phyloP scores from a whole-genome alignment of 2,888 invertebrate species.

The Mamestra brassicae region DNA sequence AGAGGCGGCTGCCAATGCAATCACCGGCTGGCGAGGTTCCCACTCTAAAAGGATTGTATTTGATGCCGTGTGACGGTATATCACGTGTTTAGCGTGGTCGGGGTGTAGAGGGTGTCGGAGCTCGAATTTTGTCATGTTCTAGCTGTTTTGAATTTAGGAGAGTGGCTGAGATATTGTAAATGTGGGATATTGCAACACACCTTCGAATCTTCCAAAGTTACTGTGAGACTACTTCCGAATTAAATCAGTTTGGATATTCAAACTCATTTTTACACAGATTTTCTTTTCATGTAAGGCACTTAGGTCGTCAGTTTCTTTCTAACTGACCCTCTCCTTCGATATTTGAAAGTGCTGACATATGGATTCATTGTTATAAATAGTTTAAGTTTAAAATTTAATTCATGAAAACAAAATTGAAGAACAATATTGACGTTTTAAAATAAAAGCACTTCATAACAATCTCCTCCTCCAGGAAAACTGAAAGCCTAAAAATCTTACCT shows the following conservation, averaged over 20 bases:
- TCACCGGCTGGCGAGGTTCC: slow-evolving; percentile 74
- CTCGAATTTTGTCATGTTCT: slow-evolving; percentile 36
- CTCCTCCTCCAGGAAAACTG: neutral
- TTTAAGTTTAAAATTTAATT: no score
- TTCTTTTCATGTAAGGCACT: no score
- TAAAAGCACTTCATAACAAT: no score
- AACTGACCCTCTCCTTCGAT: no score
- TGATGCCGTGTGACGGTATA: slow-evolving; percentile 59
- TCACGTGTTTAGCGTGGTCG: slow-evolving; percentile 39
- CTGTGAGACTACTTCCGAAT: neutral
- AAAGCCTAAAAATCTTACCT: neutral
- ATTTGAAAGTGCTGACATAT: no score
- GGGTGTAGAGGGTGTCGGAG: slow-evolving; percentile 6
- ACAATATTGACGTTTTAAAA: no score
- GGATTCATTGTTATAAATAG: no score
- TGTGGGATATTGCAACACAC: neutral
- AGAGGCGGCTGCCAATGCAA: slow-evolving; percentile 74
- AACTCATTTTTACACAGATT: no score
- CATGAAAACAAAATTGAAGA: no score
- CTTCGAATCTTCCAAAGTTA: neutral
- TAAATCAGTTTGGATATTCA: neutral
- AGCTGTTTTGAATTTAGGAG: slow-evolving; percentile 33
- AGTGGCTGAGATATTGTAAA: slow-evolving; percentile 15
- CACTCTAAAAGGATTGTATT: slow-evolving; percentile 76
- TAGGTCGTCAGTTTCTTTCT: no score